These are phyloP conservation scores for Colistium nudipinnis DNA, from an alignment of 2,113 vertebrate species.

Conservation along the genomic window DNA sequence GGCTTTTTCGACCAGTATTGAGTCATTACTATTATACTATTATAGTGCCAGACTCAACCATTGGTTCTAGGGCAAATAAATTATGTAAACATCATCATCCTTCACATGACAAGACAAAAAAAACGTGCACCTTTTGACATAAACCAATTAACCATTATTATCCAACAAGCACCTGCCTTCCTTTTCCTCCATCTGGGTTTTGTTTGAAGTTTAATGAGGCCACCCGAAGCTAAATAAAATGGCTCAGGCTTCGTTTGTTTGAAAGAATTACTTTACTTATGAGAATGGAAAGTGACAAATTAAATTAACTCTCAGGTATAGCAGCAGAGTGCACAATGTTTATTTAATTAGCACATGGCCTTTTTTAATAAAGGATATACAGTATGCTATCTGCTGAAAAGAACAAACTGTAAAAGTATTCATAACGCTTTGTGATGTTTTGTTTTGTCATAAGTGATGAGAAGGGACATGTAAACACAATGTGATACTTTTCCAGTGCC, in stretches of 20 bases:
- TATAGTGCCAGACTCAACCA: too few species aligned
- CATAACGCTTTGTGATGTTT: too few species aligned
- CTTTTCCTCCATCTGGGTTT: slow-evolving; percentile 60
- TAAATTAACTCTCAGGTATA: background rate
- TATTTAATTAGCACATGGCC: too few species aligned
- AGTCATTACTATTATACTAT: background rate
- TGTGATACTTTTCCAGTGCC: background rate
- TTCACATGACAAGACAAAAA: slow-evolving; percentile 6
- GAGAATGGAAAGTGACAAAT: background rate
- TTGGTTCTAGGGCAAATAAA: background rate
- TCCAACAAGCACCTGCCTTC: slow-evolving; percentile 49
- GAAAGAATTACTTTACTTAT: slow-evolving; percentile 33
- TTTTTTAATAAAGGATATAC: too few species aligned
- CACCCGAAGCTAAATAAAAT: slow-evolving; percentile 52
- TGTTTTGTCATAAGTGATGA: too few species aligned
- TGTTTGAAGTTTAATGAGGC: slow-evolving; percentile 62
- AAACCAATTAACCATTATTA: slow-evolving; percentile 39
- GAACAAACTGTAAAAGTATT: too few species aligned
- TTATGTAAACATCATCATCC: background rate
- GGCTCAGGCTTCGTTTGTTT: slow-evolving; percentile 41
- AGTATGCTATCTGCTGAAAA: too few species aligned
- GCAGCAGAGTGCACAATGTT: too few species aligned
- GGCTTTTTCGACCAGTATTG: background rate
- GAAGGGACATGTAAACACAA: background rate
- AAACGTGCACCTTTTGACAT: slow-evolving; percentile 32